Percentiles rank a stretch among this genome's conserved stretches.
These are phyloP conservation scores for Bombus terrestris DNA, from an alignment of 1,140 invertebrate species.

Conservation along the genomic window DNA sequence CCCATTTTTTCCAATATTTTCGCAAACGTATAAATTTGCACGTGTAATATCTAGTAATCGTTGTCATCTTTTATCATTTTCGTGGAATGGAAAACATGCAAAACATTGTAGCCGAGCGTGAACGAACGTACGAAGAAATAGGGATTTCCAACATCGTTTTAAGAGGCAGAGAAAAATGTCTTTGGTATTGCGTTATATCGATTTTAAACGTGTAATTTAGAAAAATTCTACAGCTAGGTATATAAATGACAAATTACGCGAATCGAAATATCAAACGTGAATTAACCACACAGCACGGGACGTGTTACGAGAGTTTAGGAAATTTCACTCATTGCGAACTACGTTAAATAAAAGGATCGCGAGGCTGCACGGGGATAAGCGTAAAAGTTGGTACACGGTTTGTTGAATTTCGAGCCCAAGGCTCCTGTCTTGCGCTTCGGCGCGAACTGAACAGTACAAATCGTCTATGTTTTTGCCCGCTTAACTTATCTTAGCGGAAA, in stretches of 20 bases:
- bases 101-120: too few relatives aligned
- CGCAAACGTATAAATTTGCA: too few relatives aligned
- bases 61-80: too few relatives aligned
- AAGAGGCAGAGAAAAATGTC: too few relatives aligned
- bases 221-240: too few relatives aligned
- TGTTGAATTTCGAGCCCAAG: conserved; percentile 63
- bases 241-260: neutral
- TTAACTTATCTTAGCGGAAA: conserved; percentile 66
- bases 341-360: conserved; percentile 19
- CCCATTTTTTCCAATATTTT: too few relatives aligned
- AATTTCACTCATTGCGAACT: neutral
- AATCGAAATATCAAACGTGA: neutral
- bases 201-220: too few relatives aligned
- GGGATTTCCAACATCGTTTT: too few relatives aligned
- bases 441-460: neutral
- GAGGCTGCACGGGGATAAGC: conserved; percentile 33
- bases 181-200: accelerated
- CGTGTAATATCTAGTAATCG: too few relatives aligned
- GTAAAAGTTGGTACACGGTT: conserved; percentile 45
- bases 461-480: conserved; percentile 35
- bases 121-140: too few relatives aligned
- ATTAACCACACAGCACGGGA: accelerated
- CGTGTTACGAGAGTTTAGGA: neutral
- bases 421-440: conserved; percentile 31
- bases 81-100: too few relatives aligned